A percentile compares a stretch with the other conserved stretches of the same genome.
Conservation (phyloP, 2,113 vertebrate species). For the Sebastes schlegelii region DNA sequence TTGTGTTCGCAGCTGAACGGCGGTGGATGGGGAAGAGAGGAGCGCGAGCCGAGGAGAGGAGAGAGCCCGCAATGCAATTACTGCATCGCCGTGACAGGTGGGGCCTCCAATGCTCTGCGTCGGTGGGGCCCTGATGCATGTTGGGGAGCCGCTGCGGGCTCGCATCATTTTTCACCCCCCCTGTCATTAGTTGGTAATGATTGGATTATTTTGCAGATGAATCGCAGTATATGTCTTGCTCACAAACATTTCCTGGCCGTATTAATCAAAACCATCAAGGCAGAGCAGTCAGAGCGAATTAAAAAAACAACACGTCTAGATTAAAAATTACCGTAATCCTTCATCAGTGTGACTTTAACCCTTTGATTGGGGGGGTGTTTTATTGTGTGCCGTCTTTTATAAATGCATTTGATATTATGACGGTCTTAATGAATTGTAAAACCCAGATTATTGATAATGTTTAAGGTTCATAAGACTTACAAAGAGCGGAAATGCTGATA, state of each 20-base stretch:
- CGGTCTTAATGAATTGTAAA: slow-evolving; percentile 36
- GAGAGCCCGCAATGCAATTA: slow-evolving; percentile 89
- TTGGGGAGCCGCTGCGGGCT: slow-evolving; percentile 88
- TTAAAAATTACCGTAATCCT: slow-evolving; percentile 95
- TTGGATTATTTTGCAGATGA: slow-evolving; percentile 99
- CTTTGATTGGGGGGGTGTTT: slow-evolving; percentile 66
- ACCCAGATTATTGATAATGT: slow-evolving; percentile 14
- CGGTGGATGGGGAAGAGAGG: slow-evolving; percentile 78
- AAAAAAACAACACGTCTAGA: slow-evolving; percentile 94
- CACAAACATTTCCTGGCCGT: slow-evolving; percentile 95
- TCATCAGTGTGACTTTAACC: slow-evolving; percentile 93
- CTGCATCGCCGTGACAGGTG: slow-evolving; percentile 86
- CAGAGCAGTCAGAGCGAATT: slow-evolving; percentile 94
- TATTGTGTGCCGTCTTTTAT: slow-evolving; percentile 41
- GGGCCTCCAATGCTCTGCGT: slow-evolving; percentile 76
- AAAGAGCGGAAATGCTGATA: not conserved
- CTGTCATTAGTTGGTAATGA: slow-evolving; percentile 99
- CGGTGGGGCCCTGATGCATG: slow-evolving; percentile 85
- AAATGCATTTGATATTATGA: slow-evolving; percentile 48
- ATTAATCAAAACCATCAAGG: slow-evolving; percentile 99
- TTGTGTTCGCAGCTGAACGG: slow-evolving; percentile 87
- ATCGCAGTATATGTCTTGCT: slow-evolving; percentile 98
- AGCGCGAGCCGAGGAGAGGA: slow-evolving; percentile 48
- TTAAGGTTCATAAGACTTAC: not conserved
- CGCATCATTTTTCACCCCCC: slow-evolving; percentile 95